A percentile compares a stretch with the other conserved stretches of the same genome.
Conservation (phyloP, 2,113 vertebrate species). For the Galeopterus variegatus region DNA sequence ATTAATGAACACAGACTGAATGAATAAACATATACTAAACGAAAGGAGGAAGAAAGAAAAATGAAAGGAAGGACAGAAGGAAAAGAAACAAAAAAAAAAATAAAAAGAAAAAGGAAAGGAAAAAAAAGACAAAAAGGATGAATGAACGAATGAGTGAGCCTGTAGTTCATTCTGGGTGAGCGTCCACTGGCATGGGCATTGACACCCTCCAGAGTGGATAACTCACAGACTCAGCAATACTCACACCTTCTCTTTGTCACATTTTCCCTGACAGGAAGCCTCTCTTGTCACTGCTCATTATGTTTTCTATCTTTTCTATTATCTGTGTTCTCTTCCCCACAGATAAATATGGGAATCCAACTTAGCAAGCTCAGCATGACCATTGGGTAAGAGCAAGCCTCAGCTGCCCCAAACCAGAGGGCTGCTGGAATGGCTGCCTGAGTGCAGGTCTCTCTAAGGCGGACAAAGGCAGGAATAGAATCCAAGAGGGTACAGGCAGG, state of each 20-base stretch:
- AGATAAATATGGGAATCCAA: conserved; percentile 64
- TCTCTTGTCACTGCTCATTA: conserved; percentile 75
- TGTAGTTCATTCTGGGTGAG: not conserved
- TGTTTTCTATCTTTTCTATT: conserved; percentile 62
- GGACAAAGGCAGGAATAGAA: conserved; percentile 1
- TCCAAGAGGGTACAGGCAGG: not conserved
- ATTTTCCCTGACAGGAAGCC: conserved; percentile 65
- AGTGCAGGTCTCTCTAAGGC: not conserved
- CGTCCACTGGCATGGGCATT: not conserved
- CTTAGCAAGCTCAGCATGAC: conserved; percentile 69
- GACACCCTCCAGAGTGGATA: conserved; percentile 49
- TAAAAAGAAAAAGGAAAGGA: not conserved
- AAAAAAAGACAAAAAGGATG: not conserved
- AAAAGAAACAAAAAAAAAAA: too few relatives aligned
- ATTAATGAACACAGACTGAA: not conserved
- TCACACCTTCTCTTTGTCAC: conserved; percentile 69
- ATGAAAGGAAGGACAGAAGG: too few relatives aligned
- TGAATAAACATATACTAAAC: not conserved
- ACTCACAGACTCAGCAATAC: conserved; percentile 62
- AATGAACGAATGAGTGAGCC: not conserved
- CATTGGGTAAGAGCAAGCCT: not conserved
- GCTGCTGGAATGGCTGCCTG: not conserved
- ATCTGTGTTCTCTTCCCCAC: conserved; percentile 53
- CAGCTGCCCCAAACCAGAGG: not conserved
- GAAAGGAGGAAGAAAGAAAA: not conserved